Conservation (phyloP, 2,888 invertebrate species). For the Plutella xylostella region DNA sequence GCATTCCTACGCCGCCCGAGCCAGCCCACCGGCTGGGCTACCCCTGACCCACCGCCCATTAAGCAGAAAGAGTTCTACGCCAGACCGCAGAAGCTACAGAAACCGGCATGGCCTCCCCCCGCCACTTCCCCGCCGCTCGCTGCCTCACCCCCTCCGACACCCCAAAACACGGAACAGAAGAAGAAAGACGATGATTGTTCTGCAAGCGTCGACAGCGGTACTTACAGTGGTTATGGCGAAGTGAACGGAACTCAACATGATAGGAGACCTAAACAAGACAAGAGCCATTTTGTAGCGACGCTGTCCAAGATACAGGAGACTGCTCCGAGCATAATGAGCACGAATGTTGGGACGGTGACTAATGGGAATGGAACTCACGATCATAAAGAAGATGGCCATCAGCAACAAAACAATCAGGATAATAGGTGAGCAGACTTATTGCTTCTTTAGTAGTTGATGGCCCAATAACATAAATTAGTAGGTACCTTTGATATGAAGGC, state of each 20-base stretch:
- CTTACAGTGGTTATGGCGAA: slow-evolving; percentile 57
- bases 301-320: slow-evolving; percentile 75
- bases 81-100: slow-evolving; percentile 81
- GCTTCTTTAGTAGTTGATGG: no score
- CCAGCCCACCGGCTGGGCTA: slow-evolving; percentile 72
- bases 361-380: slow-evolving; percentile 54
- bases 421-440: no score
- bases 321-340: slow-evolving; percentile 50
- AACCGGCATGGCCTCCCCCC: slow-evolving; percentile 77
- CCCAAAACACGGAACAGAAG: slow-evolving; percentile 38
- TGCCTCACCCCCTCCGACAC: slow-evolving; percentile 72
- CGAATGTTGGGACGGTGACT: slow-evolving; percentile 42
- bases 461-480: no score
- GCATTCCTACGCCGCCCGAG: slow-evolving; percentile 85
- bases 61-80: slow-evolving; percentile 81
- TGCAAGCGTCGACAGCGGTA: slow-evolving; percentile 59
- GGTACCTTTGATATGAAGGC: no score
- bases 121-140: slow-evolving; percentile 54
- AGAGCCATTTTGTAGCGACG: slow-evolving; percentile 68
- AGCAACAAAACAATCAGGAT: no score
- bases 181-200: slow-evolving; percentile 54
- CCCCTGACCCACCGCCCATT: slow-evolving; percentile 62
- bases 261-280: slow-evolving; percentile 51
- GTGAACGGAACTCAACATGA: slow-evolving; percentile 49
- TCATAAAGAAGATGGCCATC: slow-evolving; percentile 42